Base-by-base conservation (phyloP, 2,797 vertebrate species). In the Podarcis siculus region DNA sequence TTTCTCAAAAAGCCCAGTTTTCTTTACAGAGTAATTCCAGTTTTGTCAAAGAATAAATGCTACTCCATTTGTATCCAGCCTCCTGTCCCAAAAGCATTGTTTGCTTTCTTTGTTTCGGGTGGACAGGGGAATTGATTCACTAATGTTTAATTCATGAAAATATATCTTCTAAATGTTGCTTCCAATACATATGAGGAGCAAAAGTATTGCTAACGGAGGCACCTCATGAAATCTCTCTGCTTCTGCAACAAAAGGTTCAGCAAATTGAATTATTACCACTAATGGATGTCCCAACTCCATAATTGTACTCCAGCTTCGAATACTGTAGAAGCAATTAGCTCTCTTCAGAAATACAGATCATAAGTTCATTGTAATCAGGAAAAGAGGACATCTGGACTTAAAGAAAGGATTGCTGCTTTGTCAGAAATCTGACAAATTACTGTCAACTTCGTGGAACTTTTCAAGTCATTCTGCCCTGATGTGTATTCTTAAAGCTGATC, bases 71-170 rank as follows among this genome's bases (percentile, higher is more conserved):
- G 85, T 86, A 79, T 83, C 71, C 25, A 1, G 83, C 80, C 83
- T 89, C 88, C 81, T 1, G 69, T 96, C 93, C 92, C 95, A 93
- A 86, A 93, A 93, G 92, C 90, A 91, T 83, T 86, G 91, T 95
- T 95, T 95, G 86, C 93, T 94, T 95, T 73, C 87, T 80, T 94
- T 94, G 69, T 93, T 92, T 55, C 87, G 88, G 86, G 15, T 1
- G 90, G 94, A 83, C 89, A 90, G 88, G 95, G 91, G 87, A 93
- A 90, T 85, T 91, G 84, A 64, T 39, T 91, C 72, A 85, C 73
- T 86, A 64, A 96, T 96, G 87, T 95, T 95, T 97, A 95, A 96
- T 96, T 97, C 95, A 96, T 93, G 92, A 78, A 2, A 69, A 86
- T 12, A 30, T 89, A 94, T 89, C 93, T 92, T 86, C 86, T 91